Evolutionary conservation across 2,888 invertebrate genomes (phyloP).

Genomic region (Volucella bombylans): DNA sequence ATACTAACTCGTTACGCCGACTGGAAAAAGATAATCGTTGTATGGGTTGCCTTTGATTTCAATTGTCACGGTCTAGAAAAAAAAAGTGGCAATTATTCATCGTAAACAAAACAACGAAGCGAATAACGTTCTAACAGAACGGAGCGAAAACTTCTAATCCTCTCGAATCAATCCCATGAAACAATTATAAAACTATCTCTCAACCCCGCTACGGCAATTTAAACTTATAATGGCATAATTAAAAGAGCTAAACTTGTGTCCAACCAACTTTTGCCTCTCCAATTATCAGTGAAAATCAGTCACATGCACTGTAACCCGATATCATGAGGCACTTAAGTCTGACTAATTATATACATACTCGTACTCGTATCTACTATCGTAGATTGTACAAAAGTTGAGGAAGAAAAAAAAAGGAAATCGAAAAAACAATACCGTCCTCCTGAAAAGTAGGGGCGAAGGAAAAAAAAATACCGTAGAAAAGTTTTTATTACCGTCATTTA

Average conservation of each 20-base stretch:
- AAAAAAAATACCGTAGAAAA: slow-evolving; percentile 24
- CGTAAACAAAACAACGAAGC: slow-evolving; percentile 16
- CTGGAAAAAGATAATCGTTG: too few species aligned
- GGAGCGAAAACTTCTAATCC: neutral
- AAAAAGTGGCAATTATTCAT: neutral
- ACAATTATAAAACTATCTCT: slow-evolving; percentile 37
- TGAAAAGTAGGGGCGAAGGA: slow-evolving; percentile 13
- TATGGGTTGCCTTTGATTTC: neutral
- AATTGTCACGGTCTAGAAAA: neutral
- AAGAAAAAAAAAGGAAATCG: neutral
- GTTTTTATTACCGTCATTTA: slow-evolving; percentile 59
- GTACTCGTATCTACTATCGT: slow-evolving; percentile 21
- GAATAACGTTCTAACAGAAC: neutral
- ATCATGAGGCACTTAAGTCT: slow-evolving; percentile 39
- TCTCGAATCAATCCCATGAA: slow-evolving; percentile 22
- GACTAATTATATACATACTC: slow-evolving; percentile 42
- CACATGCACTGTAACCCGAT: slow-evolving; percentile 53
- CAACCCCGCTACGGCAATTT: slow-evolving; percentile 33
- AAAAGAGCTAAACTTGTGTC: slow-evolving; percentile 36
- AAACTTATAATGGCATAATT: slow-evolving; percentile 62
- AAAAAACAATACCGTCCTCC: slow-evolving; percentile 33
- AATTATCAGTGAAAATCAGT: slow-evolving; percentile 58
- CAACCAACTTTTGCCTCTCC: slow-evolving; percentile 43
- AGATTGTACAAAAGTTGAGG: neutral
- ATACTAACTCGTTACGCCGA: too few species aligned